Base-by-base conservation (phyloP, 1,140 invertebrate genomes). In the Antheraea mylitta region DNA sequence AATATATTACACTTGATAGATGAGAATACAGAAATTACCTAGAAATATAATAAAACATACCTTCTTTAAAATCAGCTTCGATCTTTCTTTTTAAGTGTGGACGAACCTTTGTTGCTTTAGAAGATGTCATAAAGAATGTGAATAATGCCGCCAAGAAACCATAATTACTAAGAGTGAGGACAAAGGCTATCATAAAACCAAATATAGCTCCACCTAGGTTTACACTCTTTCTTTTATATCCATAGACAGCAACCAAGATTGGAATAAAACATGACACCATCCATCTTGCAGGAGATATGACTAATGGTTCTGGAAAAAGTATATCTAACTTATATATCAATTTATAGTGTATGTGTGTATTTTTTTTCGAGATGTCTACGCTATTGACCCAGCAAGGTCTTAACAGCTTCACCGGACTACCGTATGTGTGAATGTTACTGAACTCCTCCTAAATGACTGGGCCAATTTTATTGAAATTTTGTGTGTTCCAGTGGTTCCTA, bases 31-130 rank as follows among this genome's bases (percentile, higher is more conserved):
- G 22, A 30, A 30, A 30, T 30, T 30, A 30, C 22, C 22, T 30
- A 30, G 22, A 30, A 30, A 30, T 30, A 30, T 30, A n/a, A 53
- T 53, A 53, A 53, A 1, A 6, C 61, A 69, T 73, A 87, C 96
- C 96, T 93, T 97, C 96, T 90, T 97, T 97, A 77, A 95, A 97
- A 77, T 97, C 95, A 58, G 93, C 93, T 86, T 98, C 97, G 64
- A 98, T 81, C 78, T 95, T 95, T 53, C 87, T 93, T 86, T 99
- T 99, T 66, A 93, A 81, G 48, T 95, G 76, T 8, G 93, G 82
- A 36, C 95, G 92, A 82, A 96, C 97, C 83, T 97, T 98, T 5
- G 97, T 98, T 1, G 95, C 96, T 83, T 95, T 95, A 2, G 97
- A 98, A 13, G 95, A 97, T 67, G 96, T 94, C 3, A 98, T 79